A percentile compares a stretch with the other conserved stretches of the same genome.
These are phyloP conservation scores for Galleria mellonella DNA, from an alignment of 1,140 invertebrate species.

Conservation along the genomic window DNA sequence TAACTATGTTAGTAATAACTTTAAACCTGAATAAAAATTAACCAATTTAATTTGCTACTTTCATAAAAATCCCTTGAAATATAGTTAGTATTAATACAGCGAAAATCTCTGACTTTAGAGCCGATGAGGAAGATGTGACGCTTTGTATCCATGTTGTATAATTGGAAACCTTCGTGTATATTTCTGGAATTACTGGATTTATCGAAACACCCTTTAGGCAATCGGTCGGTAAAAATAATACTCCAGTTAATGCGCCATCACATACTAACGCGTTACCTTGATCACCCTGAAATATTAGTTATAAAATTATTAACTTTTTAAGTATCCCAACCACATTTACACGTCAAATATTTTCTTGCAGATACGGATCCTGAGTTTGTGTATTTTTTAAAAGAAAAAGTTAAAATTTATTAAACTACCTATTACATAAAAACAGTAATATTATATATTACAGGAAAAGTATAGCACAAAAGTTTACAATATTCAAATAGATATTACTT, in stretches of 20 bases:
- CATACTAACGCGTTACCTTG: slow-evolving; percentile 32
- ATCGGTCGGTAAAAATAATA: slow-evolving; percentile 20
- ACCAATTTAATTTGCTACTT: slow-evolving; percentile 20
- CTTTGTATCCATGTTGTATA: slow-evolving; percentile 32
- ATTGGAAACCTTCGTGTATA: slow-evolving; percentile 38
- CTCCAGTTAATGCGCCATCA: slow-evolving; percentile 23
- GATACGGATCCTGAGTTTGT: too few species aligned
- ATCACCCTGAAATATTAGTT: slow-evolving; percentile 29
- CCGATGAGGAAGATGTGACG: slow-evolving; percentile 12
- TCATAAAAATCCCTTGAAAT: slow-evolving; percentile 6
- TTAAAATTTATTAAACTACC: too few species aligned
- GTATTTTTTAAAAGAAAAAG: too few species aligned
- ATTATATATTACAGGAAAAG: too few species aligned
- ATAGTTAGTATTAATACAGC: slow-evolving; percentile 11
- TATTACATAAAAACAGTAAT: too few species aligned
- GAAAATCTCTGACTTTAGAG: slow-evolving; percentile 15
- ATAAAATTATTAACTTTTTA: neutral
- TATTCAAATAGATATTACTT: too few species aligned
- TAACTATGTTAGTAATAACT: too few species aligned
- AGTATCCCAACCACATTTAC: too few species aligned
- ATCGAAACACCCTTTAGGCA: slow-evolving; percentile 3
- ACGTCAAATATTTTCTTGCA: too few species aligned
- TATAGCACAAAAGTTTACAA: too few species aligned
- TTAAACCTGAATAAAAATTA: too few species aligned
- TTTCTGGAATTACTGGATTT: slow-evolving; percentile 21